phyloP scores from a whole-genome alignment of 2,888 invertebrate species.

The Onthophagus sagittarius region DNA sequence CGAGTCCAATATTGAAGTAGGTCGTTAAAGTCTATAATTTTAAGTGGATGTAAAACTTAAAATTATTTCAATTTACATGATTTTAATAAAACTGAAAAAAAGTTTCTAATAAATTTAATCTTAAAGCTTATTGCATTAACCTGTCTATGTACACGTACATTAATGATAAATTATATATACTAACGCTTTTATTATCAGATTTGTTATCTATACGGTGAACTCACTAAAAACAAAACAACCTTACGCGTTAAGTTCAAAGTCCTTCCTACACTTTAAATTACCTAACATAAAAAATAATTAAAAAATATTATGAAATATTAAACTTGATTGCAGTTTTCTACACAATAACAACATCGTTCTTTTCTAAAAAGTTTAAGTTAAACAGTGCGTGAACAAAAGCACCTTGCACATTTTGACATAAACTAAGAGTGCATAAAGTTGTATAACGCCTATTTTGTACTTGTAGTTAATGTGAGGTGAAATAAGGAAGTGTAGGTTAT shows the following conservation, averaged over 20 bases:
- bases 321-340: not conserved
- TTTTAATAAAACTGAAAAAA: not conserved
- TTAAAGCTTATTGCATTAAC: not conserved
- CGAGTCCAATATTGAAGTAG: not conserved
- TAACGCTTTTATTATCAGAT: not conserved
- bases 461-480: not conserved
- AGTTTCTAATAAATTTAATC: not conserved
- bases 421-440: not conserved
- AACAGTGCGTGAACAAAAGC: not conserved
- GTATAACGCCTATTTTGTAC: not conserved
- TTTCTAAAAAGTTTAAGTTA: not conserved
- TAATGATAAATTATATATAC: not conserved
- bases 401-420: not conserved
- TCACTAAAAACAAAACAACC: not conserved
- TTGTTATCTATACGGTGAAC: not conserved
- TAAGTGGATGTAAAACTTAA: too few relatives aligned
- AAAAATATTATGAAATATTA: too few relatives aligned
- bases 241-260: too few relatives aligned
- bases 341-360: not conserved
- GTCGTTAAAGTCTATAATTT: not conserved
- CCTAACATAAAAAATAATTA: too few relatives aligned
- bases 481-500: not conserved
- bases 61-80: too few relatives aligned
- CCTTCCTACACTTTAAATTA: too few relatives aligned
- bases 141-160: not conserved